Base-by-base conservation (phyloP, 1,140 invertebrate species). In the Drosophila mojavensis region DNA sequence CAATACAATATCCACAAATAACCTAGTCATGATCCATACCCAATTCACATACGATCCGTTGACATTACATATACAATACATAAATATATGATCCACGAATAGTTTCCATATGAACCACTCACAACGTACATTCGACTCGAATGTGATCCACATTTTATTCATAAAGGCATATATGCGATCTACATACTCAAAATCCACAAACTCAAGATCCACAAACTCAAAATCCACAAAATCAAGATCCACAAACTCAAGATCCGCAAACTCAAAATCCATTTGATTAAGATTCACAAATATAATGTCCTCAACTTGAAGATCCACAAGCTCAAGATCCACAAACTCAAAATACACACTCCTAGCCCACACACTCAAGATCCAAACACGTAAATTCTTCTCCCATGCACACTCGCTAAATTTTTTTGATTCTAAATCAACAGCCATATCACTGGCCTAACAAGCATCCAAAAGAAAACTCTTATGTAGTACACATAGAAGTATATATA, bases 401-500 rank as follows among this genome's bases (percentile, higher is more conserved):
- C 43, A 48, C 9, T 3, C 58, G 3, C 24, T 13, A 28, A 54
- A 48, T 4, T 24, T 77, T 4, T 24, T 77, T 64, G 75, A 78
- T 78, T 68, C 36, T 11, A 70, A 78, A 78, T 78, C 66, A 71
- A 78, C 70, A 60, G 48, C 53, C 39, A 86, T 85, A 79, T 86
- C 53, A 81, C 26, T 54, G 39, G 68, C 62, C 43, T 55, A 45
- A 41, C 17, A 60, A 45, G n/a, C 45, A 55, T 9, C 30, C 13
- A 61, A 28, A 51, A 53, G 64, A 48, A 10, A 53, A 73, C 11
- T 13, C 10, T 30, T 30, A 33, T 45, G 36, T 39, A 54, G 20
- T 11, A 45, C 20, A 54, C 36, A 39, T 28, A 45, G 43, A 56
- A 10, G 13, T 39, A 47, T 30, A 33, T 33, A 33, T 11, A 13